Conservation (phyloP, 2,888 invertebrate species). For the Congeria kusceri region DNA sequence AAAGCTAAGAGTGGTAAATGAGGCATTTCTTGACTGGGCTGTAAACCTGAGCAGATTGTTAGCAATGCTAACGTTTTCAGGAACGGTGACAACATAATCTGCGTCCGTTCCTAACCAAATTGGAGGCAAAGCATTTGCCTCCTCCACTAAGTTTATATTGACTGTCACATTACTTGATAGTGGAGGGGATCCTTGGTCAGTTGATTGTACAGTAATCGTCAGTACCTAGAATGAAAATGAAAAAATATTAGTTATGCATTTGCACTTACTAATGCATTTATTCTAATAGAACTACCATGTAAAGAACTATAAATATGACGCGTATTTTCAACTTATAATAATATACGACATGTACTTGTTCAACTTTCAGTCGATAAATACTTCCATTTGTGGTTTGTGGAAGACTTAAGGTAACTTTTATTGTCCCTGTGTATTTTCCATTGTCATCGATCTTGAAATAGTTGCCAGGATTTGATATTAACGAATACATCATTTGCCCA, state of each 20-base stretch:
- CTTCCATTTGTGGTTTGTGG: conserved; percentile 43
- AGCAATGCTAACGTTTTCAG: conserved; percentile 9
- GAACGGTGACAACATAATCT: conserved; percentile 6
- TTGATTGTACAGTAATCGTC: conserved; percentile 96
- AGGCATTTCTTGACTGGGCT: conserved; percentile 2
- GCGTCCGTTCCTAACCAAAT: conserved; percentile 82
- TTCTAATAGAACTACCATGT: not conserved
- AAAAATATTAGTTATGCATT: not conserved
- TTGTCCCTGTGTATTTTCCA: conserved; percentile 92
- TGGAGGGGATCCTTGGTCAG: conserved; percentile 98
- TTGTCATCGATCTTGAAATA: conserved; percentile 98
- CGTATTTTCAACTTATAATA: not conserved
- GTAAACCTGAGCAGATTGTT: conserved; percentile 1
- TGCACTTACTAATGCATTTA: no score
- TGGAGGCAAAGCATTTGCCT: conserved; percentile 44
- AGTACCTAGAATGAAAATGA: conserved; percentile 8
- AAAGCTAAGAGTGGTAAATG: conserved; percentile 8
- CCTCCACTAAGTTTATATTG: conserved; percentile 93
- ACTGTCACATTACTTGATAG: conserved; percentile 96
- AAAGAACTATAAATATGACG: not conserved
- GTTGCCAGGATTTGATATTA: conserved; percentile 90
- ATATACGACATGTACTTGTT: not conserved
- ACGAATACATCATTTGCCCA: conserved; percentile 86
- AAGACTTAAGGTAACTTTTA: conserved; percentile 95
- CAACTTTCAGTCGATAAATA: no score